Evolutionary conservation across 2,113 vertebrate species (phyloP), one percentile per base, ranked within the genome.

Genomic region (Malurus elegans): DNA sequence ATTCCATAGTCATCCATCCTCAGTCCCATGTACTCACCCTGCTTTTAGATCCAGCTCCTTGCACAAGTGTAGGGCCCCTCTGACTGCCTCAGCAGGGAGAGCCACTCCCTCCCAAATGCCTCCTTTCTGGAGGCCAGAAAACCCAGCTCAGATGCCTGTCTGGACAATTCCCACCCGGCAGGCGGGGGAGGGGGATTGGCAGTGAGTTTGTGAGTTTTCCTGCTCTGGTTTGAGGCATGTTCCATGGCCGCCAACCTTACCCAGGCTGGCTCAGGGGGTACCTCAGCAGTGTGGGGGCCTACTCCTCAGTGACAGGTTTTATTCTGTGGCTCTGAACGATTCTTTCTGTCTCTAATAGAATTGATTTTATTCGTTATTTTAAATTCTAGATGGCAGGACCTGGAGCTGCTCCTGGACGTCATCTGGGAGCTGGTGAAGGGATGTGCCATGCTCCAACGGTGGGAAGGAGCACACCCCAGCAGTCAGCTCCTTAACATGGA

Each of bases 371-470:
- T 10, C 31, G 53, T 88, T 17, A 50, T 25, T 90, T 85, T 29
- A 20, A 66, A 79, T 53, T 79, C 64, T 54, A 79, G 38, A 24
- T 64, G 28, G 10, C 18, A 29, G 16, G 36, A 17, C 38, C 23
- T 61, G 50, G 44, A 36, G 45, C 69, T 81, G 79, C 10, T n/a
- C 23, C 32, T 42, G 60, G 26, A 28, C 1, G 1, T 50, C 14
- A 42, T 5, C 45, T 74, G 60, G 47, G 75, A 81, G 47, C 40
- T 44, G 61, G 26, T 32, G 50, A 66, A 88, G 60, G 57, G 34
- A 67, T 0, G 0, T 15, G 28, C 19, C 0, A 0, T 21, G 45
- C 44, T 69, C 1, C 57, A 92, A 53, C 18, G 48, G 73, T 47
- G 75, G 57, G 32, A 53, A 45, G 65, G 4, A 80, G 34, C 20